These are phyloP conservation scores for Erebia aethiops DNA, from an alignment of 2,888 invertebrate species.

Conservation along the genomic window DNA sequence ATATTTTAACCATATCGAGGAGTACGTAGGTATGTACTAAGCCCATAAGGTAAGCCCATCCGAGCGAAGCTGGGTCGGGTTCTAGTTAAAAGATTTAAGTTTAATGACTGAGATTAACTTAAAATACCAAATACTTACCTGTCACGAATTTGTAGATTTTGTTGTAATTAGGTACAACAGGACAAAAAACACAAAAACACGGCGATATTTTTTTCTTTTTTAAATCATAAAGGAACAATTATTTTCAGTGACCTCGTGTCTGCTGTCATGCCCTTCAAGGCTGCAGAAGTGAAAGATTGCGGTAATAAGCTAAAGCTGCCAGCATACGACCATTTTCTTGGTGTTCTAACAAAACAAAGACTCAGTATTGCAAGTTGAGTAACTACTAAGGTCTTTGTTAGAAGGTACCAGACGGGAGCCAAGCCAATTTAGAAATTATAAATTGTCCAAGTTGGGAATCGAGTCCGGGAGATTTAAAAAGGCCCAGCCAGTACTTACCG, in stretches of 20 bases:
- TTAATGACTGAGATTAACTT: background rate
- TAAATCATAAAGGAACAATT: conserved; percentile 14
- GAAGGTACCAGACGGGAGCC: too few species aligned
- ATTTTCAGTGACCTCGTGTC: conserved; percentile 36
- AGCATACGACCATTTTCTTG: conserved; percentile 1
- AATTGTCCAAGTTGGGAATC: too few species aligned
- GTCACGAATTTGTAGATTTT: background rate
- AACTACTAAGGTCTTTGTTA: too few species aligned
- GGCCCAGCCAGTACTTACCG: too few species aligned
- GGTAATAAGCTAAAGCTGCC: conserved; percentile 18
- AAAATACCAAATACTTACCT: background rate
- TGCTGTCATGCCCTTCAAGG: conserved; percentile 32
- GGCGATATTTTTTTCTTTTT: background rate
- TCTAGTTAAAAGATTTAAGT: background rate
- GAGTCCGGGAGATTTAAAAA: too few species aligned
- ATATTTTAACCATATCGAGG: too few species aligned
- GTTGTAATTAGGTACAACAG: background rate
- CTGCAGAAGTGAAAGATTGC: conserved; percentile 32
- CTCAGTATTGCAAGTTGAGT: background rate
- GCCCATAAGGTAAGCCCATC: too few species aligned
- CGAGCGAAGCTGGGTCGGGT: too few species aligned
- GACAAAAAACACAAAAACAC: conserved; percentile 11
- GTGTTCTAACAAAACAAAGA: background rate
- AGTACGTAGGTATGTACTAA: too few species aligned
- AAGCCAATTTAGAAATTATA: too few species aligned